phyloP scores from a whole-genome alignment of 2,797 vertebrate genomes.

The Molossus molossus region DNA sequence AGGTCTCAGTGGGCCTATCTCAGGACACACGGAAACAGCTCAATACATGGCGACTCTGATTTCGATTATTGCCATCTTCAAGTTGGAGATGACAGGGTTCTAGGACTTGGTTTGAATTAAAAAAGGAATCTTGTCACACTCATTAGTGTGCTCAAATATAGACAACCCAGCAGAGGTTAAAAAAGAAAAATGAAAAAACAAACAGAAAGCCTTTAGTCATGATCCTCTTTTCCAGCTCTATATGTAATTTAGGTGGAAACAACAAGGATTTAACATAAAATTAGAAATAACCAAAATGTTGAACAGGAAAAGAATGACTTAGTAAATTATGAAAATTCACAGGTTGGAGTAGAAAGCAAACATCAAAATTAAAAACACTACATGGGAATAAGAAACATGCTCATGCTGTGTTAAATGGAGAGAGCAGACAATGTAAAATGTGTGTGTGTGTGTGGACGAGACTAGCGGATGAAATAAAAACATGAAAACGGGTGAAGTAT shows the following conservation, averaged over 20 bases:
- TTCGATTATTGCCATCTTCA: background rate
- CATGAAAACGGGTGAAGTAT: background rate
- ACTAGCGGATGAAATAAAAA: background rate
- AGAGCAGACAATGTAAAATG: background rate
- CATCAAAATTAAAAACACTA: slow-evolving; percentile 7
- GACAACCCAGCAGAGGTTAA: background rate
- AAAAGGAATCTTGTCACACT: background rate
- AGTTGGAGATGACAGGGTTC: background rate
- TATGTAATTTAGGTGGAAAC: background rate
- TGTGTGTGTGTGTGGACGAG: background rate
- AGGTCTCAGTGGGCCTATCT: background rate
- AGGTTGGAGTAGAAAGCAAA: background rate
- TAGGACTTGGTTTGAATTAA: background rate
- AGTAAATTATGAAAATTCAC: background rate
- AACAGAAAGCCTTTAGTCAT: background rate
- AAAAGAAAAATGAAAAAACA: background rate
- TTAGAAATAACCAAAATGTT: slow-evolving; percentile 16
- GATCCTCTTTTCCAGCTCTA: background rate
- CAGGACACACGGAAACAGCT: background rate
- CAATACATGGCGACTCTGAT: background rate
- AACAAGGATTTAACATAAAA: slow-evolving; percentile 18
- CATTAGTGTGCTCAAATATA: background rate
- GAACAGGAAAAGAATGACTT: background rate
- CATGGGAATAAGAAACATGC: background rate
- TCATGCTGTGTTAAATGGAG: background rate